These are phyloP conservation scores for Lasioglossum figueresi DNA, from an alignment of 2,888 invertebrate species.

Conservation along the genomic window DNA sequence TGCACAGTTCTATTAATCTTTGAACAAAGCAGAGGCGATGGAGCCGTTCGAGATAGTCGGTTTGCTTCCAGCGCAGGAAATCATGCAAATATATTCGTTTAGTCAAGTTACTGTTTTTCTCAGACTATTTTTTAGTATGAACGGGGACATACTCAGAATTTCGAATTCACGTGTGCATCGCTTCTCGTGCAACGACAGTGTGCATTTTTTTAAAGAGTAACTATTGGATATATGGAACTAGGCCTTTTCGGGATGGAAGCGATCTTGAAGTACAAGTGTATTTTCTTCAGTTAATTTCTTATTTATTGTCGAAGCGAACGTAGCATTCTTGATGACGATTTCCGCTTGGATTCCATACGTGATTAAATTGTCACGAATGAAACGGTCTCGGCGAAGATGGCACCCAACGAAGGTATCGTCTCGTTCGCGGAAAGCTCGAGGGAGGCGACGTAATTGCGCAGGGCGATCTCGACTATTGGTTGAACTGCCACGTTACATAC, in stretches of 20 bases:
- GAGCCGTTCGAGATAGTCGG: background rate
- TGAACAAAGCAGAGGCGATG: background rate
- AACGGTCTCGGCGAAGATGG: too few species aligned
- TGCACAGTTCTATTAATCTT: conserved; percentile 1
- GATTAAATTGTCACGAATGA: background rate
- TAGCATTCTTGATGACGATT: background rate
- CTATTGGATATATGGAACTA: too few species aligned
- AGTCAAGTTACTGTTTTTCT: background rate
- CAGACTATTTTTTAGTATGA: too few species aligned
- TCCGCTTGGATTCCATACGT: background rate
- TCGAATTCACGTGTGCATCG: too few species aligned
- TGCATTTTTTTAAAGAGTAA: too few species aligned
- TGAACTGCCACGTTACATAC: background rate
- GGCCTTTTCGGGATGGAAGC: too few species aligned
- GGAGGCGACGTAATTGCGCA: background rate
- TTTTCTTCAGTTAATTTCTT: too few species aligned
- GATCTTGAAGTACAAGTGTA: too few species aligned
- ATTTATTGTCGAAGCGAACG: too few species aligned
- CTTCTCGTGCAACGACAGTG: too few species aligned
- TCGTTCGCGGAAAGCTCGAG: background rate
- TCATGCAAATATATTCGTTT: background rate
- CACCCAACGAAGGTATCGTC: background rate
- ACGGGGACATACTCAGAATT: too few species aligned
- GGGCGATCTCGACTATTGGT: background rate
- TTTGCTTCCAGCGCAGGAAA: background rate